Base-by-base conservation (phyloP, 2,113 vertebrate genomes). In the Heliornis fulica region DNA sequence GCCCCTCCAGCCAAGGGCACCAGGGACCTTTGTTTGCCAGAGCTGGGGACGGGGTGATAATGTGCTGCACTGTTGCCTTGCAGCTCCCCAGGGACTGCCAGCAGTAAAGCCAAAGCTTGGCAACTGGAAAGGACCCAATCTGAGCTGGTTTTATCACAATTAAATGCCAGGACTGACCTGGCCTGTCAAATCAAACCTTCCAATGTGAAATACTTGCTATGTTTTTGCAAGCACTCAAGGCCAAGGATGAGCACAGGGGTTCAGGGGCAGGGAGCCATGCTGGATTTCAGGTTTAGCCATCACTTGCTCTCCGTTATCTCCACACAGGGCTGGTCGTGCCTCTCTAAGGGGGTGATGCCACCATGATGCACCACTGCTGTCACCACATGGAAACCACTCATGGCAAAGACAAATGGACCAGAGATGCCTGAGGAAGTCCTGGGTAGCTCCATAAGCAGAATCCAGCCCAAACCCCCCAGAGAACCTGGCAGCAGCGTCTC, bases 251-350 rank as follows among this genome's bases (percentile, higher is more conserved):
- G 17, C 2, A 45, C 26, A 11, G 51, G 45, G 64, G 18, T 5
- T 31, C 2, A 12, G 11, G 17, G 36, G 10, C 15, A 59, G 22
- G 64, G 43, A 61, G 25, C 11, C 40, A 15, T 59, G 43, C 41
- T 31, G 64, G 31, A 25, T 25, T 32, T 50, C 0, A 1, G 46
- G 41, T 78, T 53, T 25, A 17, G 61, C 60, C 9, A 2, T 50
- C 15, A 41, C 92, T 63, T 63, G 15, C 77, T 57, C 22, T n/a
- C 74, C 28, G 31, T 64, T 18, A 20, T 51, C 51, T 34, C 4
- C 0, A 34, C 46, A 50, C 0, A 0, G 43, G 9, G 66, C 46
- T 48, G 74, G 31, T 7, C 1, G 6, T 53, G 70, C 31, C 16
- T 40, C 61, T 28, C 8, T 14, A 3, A 3, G 3, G 9, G 48